Percentiles rank a stretch among this genome's conserved stretches.
Evolutionary conservation across 2,888 invertebrate genomes (phyloP).

Genomic region (Eupithecia pulchellata): DNA sequence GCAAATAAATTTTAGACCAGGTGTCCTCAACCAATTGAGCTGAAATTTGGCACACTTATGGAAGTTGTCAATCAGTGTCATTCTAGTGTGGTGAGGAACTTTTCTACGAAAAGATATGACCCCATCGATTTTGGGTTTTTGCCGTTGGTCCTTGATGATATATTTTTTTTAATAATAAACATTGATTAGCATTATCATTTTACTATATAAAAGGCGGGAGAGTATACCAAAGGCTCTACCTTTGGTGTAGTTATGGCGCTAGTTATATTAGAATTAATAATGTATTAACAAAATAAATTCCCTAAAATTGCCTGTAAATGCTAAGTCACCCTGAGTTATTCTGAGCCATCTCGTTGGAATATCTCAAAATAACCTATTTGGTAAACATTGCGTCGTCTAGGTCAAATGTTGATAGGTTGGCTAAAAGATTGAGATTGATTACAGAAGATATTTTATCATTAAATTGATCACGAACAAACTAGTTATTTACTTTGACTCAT

Average conservation of each 20-base stretch:
- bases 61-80: no score
- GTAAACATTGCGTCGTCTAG: not conserved
- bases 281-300: not conserved
- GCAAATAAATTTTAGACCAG: no score
- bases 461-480: not conserved
- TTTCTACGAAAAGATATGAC: no score
- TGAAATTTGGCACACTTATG: no score
- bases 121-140: no score
- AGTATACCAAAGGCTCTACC: not conserved
- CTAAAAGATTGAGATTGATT: conserved; percentile 1
- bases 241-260: no score
- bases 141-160: no score
- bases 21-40: no score
- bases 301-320: not conserved
- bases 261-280: not conserved
- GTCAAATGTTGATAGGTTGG: not conserved
- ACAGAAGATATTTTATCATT: not conserved
- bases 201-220: not conserved
- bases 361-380: not conserved
- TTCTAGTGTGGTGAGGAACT: no score
- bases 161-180: no score
- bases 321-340: not conserved
- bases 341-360: not conserved
- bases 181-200: no score
- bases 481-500: not conserved